Conservation (phyloP, 2,113 vertebrate genomes). For the Brienomyrus brachyistius region DNA sequence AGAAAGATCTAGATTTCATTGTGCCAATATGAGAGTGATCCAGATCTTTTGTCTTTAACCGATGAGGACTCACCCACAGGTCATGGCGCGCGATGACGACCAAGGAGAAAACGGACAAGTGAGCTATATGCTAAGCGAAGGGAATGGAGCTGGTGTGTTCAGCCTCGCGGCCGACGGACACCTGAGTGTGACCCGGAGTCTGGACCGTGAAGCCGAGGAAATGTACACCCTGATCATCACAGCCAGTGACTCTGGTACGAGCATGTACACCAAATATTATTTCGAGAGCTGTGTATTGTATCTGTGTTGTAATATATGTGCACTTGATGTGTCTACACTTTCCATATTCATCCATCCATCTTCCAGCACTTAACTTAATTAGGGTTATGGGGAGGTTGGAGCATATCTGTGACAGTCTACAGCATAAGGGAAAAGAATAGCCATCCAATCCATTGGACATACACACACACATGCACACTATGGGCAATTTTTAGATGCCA, state of each 20-base stretch:
- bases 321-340: neutral
- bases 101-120: slow-evolving; percentile 78
- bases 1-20: neutral
- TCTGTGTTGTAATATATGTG: neutral
- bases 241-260: slow-evolving; percentile 78
- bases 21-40: neutral
- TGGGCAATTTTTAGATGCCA: neutral
- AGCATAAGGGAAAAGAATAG: neutral
- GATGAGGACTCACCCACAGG: slow-evolving; percentile 52
- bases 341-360: neutral
- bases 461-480: neutral
- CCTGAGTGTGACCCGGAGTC: slow-evolving; percentile 68
- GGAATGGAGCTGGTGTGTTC: slow-evolving; percentile 75
- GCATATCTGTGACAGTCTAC: neutral
- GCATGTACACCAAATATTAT: neutral
- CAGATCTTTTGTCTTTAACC: neutral
- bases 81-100: slow-evolving; percentile 85
- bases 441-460: neutral
- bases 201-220: slow-evolving; percentile 77
- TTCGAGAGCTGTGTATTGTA: neutral
- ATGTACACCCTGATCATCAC: slow-evolving; percentile 75
- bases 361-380: neutral
- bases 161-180: slow-evolving; percentile 76
- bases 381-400: neutral
- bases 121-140: slow-evolving; percentile 70